Base-by-base conservation (phyloP, 2,113 vertebrate species). In the Siphamia tubifer region DNA sequence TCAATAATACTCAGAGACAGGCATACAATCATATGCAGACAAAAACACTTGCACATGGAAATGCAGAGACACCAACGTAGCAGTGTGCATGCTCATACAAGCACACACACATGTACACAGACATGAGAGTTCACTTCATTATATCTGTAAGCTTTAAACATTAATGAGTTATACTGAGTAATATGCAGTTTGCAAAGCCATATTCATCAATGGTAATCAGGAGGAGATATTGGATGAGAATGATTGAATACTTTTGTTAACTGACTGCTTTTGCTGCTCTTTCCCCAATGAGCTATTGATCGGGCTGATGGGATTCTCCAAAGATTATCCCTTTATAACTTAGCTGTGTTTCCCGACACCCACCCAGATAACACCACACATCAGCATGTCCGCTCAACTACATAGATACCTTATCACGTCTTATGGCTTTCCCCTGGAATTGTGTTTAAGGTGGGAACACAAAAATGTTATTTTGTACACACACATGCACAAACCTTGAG, bases 241-340 rank as follows among this genome's bases (percentile, higher is more conserved):
- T 52, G 43, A 80, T 57, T 25, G 16, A 36, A 68, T 23, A 57
- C 60, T 20, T 54, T 82, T n/a, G n/a, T n/a, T n/a, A n/a, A n/a
- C 68, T 9, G 60, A 67, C 16, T 45, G 48, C 9, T 58, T 63
- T 13, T 64, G 4, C 42, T 16, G 24, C 19, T 65, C 45, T 31
- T 54, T 17, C 61, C 27, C 24, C 61, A 66, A 39, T 28, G 44
- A 56, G 21, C 40, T 43, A 57, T 60, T 36, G 57, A 79, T 74
- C 31, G 15, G 47, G 17, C 35, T 10, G 13, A 6, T 17, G 38
- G 30, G 27, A 57, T 31, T 49, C 55, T 40, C 40, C 25, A 51
- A 51, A 65, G 51, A 47, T 40, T 31, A 49, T 55, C 19, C 15
- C n/a, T 43, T n/a, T 21, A 27, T 24, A 51, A n/a, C 40, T 21